These are phyloP conservation scores for Pollenia angustigena DNA, from an alignment of 2,888 invertebrate species.

Conservation along the genomic window DNA sequence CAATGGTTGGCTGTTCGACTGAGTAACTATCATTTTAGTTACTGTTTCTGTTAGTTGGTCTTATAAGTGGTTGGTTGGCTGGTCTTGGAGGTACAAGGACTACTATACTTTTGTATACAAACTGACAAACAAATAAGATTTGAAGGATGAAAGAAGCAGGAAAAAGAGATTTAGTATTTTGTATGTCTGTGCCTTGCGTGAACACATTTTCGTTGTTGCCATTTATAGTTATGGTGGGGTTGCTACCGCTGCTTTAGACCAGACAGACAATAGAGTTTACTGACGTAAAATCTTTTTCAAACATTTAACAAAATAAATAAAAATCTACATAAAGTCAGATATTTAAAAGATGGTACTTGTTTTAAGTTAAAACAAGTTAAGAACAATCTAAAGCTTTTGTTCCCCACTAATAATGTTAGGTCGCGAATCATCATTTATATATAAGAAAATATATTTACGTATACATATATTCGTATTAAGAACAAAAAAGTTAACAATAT, in stretches of 20 bases:
- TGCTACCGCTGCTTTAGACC: not conserved
- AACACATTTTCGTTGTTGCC: constrained; percentile 1
- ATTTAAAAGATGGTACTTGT: constrained; percentile 19
- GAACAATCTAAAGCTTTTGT: no score
- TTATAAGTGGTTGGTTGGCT: constrained; percentile 2
- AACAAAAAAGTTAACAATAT: no score
- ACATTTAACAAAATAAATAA: constrained; percentile 34
- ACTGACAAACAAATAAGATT: not conserved
- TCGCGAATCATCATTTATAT: no score
- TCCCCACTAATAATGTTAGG: no score
- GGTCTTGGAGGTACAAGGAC: not conserved
- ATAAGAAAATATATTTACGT: no score
- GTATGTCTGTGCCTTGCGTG: constrained; percentile 15
- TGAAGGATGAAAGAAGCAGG: not conserved
- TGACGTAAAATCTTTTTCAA: constrained; percentile 34
- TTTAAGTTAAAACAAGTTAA: not conserved
- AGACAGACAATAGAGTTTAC: constrained; percentile 18
- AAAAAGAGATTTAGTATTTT: constrained; percentile 13
- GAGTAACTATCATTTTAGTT: constrained; percentile 47
- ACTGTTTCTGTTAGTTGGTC: constrained; percentile 6
- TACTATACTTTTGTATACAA: not conserved
- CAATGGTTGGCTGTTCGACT: constrained; percentile 52
- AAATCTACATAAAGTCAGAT: constrained; percentile 20
- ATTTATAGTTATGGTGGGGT: not conserved
- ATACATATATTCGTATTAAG: no score